A percentile compares a stretch with the other conserved stretches of the same genome.
Evolutionary conservation across 2,113 vertebrate species (phyloP).

Genomic region (Nettapus auritus): DNA sequence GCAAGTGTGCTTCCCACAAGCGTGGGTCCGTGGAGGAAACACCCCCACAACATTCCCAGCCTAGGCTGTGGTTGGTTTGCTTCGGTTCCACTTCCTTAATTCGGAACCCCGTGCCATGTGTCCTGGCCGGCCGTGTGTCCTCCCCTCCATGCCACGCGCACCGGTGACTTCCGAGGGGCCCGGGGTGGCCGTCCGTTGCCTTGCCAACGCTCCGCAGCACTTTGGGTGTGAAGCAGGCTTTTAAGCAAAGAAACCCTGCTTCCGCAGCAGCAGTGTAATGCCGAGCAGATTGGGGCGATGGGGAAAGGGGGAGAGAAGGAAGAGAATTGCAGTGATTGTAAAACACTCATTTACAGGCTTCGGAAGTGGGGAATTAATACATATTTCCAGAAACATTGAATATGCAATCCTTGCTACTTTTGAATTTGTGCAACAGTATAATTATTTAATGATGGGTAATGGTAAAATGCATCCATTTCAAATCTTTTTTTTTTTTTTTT

Average conservation of each 20-base stretch:
- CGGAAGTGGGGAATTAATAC: constrained; percentile 16
- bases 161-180: neutral
- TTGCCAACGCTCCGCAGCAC: constrained; percentile 14
- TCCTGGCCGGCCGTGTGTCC: no score
- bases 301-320: neutral
- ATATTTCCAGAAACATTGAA: neutral
- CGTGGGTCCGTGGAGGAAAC: no score
- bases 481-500: neutral
- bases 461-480: constrained; percentile 60
- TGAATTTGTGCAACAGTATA: constrained; percentile 23
- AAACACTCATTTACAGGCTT: neutral
- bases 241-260: constrained; percentile 22
- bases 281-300: neutral
- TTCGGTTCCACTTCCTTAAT: no score
- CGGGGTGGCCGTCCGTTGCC: constrained; percentile 31
- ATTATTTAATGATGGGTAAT: constrained; percentile 63
- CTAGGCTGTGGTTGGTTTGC: no score
- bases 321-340: neutral
- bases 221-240: neutral
- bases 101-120: no score
- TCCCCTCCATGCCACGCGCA: no score
- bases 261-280: neutral
- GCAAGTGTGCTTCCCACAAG: no score
- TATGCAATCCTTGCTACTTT: constrained; percentile 29
- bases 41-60: no score